Evolutionary conservation across 2,888 invertebrate genomes (phyloP), one percentile per base, ranked within the genome.

Genomic region (Helleia helle): DNA sequence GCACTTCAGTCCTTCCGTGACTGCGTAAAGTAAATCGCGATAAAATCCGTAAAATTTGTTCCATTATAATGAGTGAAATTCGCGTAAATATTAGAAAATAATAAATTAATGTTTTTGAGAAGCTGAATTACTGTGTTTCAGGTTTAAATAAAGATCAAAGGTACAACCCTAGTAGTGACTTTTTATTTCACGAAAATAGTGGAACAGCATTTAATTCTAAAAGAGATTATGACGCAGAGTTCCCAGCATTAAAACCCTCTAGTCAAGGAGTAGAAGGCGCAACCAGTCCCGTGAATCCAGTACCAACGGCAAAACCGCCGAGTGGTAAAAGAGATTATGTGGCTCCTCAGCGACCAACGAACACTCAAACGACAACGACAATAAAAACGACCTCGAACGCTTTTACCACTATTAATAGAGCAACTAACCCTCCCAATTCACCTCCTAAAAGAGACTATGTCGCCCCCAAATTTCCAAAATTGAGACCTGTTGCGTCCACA

Each of bases 131-230:
- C n/a, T n/a, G 8, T 49, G 28, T 67, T 65, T 29, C 60, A 80
- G 80, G 66, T 26, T 49, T 64, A 39, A 64, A 39, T 38, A 57
- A 47, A 46, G 56, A 48, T n/a, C 62, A 67, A 42, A 53, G 60
- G 28, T 59, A 65, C 42, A 75, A 69, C 57, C 54, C 67, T 3
- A 77, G 66, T 48, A 64, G 62, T 3, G 83, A 84, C 45, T 84
- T 84, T 44, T 60, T 84, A 54, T 46, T 67, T 17, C 83, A 83
- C 36, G 83, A 84, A 67, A 62, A 65, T 30, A 71, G 71, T 27
- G 52, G 48, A 4, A 48, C 55, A 31, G 40, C 48, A 28, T 53
- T 51, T 41, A 56, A 50, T 13, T 55, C 62, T 25, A 73, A 73
- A 55, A 62, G 55, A 49, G 58, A 71, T 46, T 61, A 61, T 50